Evolutionary conservation across 2,113 vertebrate species (phyloP).

Genomic region (Varanus salvator): DNA sequence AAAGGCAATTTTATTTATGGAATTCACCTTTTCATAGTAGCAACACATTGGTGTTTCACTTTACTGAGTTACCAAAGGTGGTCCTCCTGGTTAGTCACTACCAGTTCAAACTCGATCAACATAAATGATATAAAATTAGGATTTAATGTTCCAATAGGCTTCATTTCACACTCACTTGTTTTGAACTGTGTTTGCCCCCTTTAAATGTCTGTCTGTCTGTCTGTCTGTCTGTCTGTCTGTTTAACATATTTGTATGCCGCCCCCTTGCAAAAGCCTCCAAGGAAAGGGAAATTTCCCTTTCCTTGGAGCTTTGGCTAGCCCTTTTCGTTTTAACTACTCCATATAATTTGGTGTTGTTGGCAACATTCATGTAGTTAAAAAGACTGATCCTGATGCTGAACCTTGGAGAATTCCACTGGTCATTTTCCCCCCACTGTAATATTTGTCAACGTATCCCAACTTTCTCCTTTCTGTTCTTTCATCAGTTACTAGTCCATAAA

Average conservation of each 20-base stretch:
- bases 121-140: background rate
- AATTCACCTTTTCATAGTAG: background rate
- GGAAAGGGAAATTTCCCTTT: background rate
- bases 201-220: no score
- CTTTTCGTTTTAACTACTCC: background rate
- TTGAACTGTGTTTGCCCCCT: background rate
- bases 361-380: background rate
- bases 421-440: background rate
- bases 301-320: background rate
- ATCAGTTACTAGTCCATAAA: no score
- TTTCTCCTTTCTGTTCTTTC: background rate
- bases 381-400: background rate
- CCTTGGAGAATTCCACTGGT: background rate
- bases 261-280: no score
- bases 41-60: background rate
- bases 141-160: background rate
- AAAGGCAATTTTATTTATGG: background rate
- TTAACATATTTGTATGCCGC: no score
- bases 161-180: background rate
- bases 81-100: background rate
- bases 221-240: no score
- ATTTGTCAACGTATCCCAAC: no score
- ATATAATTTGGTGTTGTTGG: background rate
- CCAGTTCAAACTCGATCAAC: background rate
- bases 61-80: background rate